Conservation (phyloP, 1,140 invertebrate genomes). For the Lutraria rhynchaena region DNA sequence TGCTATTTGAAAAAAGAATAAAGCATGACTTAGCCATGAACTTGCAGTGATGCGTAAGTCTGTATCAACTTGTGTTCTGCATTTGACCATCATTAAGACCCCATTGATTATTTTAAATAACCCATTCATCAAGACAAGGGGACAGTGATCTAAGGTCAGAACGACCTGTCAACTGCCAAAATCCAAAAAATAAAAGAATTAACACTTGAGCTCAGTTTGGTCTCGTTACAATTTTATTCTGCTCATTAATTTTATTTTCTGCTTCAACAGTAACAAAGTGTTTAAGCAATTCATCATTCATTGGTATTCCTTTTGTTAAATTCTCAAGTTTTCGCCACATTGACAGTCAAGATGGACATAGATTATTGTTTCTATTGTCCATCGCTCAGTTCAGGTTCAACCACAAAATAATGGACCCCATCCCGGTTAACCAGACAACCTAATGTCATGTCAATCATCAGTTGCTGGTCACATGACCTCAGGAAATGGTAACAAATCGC, state of each 20-base stretch:
- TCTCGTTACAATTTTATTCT: conserved; percentile 30
- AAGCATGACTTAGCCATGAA: too few relatives aligned
- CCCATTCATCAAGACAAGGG: too few relatives aligned
- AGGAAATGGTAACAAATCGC: too few relatives aligned
- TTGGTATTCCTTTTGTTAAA: conserved; percentile 5
- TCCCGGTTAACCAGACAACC: too few relatives aligned
- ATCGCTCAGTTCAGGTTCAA: neutral
- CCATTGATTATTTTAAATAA: too few relatives aligned
- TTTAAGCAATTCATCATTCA: conserved; percentile 20
- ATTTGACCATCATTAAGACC: too few relatives aligned
- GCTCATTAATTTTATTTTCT: conserved; percentile 33
- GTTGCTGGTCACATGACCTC: too few relatives aligned
- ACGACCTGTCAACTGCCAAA: conserved; percentile 3
- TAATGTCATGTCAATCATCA: too few relatives aligned
- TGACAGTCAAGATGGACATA: neutral
- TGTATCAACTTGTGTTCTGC: too few relatives aligned
- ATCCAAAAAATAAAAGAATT: neutral
- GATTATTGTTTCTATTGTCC: conserved; percentile 18
- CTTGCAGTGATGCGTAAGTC: too few relatives aligned
- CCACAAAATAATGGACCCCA: neutral
- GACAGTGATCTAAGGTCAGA: neutral
- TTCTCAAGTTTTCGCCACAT: neutral
- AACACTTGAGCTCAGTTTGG: neutral
- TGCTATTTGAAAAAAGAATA: too few relatives aligned
- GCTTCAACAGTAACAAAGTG: conserved; percentile 34